Percentiles rank a stretch among this genome's conserved stretches.
These are phyloP conservation scores for Melieria picta DNA, from an alignment of 2,888 invertebrate species.

Conservation along the genomic window DNA sequence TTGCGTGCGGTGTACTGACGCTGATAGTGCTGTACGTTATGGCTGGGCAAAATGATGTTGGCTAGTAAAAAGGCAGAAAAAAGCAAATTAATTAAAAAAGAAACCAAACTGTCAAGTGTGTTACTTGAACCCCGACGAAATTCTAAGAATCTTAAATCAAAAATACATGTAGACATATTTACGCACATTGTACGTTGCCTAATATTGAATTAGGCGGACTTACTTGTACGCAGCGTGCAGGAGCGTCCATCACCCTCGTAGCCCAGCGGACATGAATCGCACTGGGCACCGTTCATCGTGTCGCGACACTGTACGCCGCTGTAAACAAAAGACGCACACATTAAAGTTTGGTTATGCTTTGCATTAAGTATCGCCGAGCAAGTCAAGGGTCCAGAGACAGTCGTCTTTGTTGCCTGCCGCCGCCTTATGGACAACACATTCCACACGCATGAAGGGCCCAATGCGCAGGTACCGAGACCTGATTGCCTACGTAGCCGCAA, in stretches of 20 bases:
- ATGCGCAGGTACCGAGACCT: neutral
- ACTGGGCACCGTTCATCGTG: slow-evolving; percentile 71
- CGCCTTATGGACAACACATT: neutral
- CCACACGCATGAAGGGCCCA: neutral
- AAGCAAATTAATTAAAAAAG: slow-evolving; percentile 4
- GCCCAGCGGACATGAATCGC: slow-evolving; percentile 80
- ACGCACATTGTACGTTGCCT: neutral
- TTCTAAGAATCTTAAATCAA: no score
- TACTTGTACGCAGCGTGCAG: slow-evolving; percentile 68
- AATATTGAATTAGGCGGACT: neutral
- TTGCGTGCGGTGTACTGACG: slow-evolving; percentile 33
- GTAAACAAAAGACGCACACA: slow-evolving; percentile 35
- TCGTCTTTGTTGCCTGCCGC: neutral
- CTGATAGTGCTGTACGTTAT: slow-evolving; percentile 62
- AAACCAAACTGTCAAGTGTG: neutral
- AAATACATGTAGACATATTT: no score
- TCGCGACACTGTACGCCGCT: slow-evolving; percentile 73
- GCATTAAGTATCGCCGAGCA: no score
- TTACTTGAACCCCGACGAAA: no score
- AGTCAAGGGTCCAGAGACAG: no score
- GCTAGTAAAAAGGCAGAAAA: slow-evolving; percentile 45
- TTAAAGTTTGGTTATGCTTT: neutral
- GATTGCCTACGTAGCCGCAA: neutral
- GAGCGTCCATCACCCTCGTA: slow-evolving; percentile 79
- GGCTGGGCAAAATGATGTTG: slow-evolving; percentile 61